Evolutionary conservation across 2,888 invertebrate species (phyloP), one percentile per base, ranked within the genome.

Genomic region (Cryptus armator): DNA sequence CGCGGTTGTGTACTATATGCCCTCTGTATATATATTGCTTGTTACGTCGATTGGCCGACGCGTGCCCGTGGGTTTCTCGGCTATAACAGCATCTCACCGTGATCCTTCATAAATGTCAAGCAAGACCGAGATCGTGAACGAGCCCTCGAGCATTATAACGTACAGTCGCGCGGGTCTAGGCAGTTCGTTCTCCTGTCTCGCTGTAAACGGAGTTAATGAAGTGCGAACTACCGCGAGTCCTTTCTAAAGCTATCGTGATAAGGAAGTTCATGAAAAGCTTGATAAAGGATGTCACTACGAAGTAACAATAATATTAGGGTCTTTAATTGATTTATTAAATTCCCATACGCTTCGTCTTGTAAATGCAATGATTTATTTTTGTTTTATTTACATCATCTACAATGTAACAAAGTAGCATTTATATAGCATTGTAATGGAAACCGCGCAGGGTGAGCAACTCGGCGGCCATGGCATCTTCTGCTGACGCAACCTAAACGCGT

Each of bases 21-120:
- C 51, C 43, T 19, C 71, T 80, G 92, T 92, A 92, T 91, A 92
- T 90, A 92, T 89, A 92, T 92, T 90, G 91, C 90, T 89, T 88
- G 90, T 91, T 91, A 90, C 89, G 87, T 87, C 89, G 86, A 88
- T 89, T 89, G 87, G 59, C 43, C 79, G 79, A 80, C 85, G 85
- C 85, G 83, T 85, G 85, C 83, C 85, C 80, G 80, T 82, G 76
- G 83, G 72, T 80, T 83, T 64, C 59, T 62, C 76, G 76, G 68
- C 80, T 67, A 72, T 76, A 77, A 83, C 85, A 80, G 76, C 80
- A 68, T 77, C 85, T 76, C 80, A 68, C 72, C 67, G 76, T 75
- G 79, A 85, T 85, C 83, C 80, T 85, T 85, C 85, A 85, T 72
- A 83, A 83, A 83, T 80, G 85, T 85, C 80, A 85, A 62, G 66